These are phyloP conservation scores for Donacobius atricapilla DNA, from an alignment of 2,113 vertebrate genomes.

Conservation along the genomic window DNA sequence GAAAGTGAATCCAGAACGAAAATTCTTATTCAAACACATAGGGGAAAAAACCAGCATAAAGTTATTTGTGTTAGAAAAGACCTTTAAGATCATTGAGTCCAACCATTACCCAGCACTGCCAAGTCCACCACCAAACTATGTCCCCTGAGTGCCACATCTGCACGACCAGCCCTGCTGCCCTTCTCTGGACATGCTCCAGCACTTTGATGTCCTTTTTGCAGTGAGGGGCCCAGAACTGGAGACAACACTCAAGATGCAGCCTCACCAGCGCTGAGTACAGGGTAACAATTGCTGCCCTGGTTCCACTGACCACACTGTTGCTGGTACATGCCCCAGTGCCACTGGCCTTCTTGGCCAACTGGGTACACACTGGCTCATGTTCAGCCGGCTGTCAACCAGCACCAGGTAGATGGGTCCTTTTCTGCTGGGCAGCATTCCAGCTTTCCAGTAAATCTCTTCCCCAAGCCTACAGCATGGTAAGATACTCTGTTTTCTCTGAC, in stretches of 20 bases:
- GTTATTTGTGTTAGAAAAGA: background rate
- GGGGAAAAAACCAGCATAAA: background rate
- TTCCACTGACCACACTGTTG: background rate
- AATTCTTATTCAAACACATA: background rate
- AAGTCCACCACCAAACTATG: background rate
- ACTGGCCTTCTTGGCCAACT: background rate
- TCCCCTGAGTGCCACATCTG: background rate
- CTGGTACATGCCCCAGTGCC: background rate
- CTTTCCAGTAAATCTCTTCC: background rate
- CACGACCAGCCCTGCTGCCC: background rate
- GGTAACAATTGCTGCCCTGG: accelerated
- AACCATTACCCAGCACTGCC: background rate
- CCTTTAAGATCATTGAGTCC: background rate
- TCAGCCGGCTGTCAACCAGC: background rate
- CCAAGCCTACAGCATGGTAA: background rate
- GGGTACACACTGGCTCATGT: background rate
- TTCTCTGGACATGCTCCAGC: background rate
- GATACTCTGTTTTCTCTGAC: background rate
- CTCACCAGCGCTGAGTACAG: accelerated
- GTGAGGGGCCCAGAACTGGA: too few relatives aligned
- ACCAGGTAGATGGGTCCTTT: background rate
- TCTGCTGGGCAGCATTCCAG: background rate
- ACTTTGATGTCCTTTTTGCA: too few relatives aligned
- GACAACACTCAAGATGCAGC: accelerated
- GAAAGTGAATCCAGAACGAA: background rate